Base-by-base conservation (phyloP, 2,113 vertebrate genomes). In the Ciconia boyciana region DNA sequence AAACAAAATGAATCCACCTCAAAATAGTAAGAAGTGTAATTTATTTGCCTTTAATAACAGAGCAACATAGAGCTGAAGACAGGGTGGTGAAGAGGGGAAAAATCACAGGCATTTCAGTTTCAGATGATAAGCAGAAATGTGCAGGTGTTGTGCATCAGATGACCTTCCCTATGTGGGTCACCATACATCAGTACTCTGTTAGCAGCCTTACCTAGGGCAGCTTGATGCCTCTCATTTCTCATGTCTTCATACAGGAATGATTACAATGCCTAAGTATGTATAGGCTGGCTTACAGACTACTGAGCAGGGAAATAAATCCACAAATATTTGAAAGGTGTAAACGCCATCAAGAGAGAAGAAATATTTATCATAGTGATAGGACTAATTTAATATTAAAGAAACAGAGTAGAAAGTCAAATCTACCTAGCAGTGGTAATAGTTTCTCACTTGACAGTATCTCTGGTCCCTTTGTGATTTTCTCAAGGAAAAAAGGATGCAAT, bases 91-190 rank as follows among this genome's bases (percentile, higher is more conserved):
- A 87, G 34, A 70, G 36, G 11, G 22, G 13, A 17, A 58, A 91
- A 96, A 69, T 65, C 72, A 65, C 34, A 85, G 20, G 39, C 80
- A 52, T 85, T 96, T 93, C 52, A 58, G 39, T 93, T 96, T 89
- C 51, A 78, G 78, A 89, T 65, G 58, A 83, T 91, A 93, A 94
- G 87, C 88, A 95, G 96, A 97, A 94, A 96, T 62, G 83, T 95
- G 91, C 94, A 96, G 96, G 93, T 97, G 96, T 54, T 93, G 80
- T 83, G 54, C 90, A 83, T 71, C 72, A 83, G 72, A 70, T 84
- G 92, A 96, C 93, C 93, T 95, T 90, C 46, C 22, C 28, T 52
- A 4, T 34, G 71, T 76, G 92, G 92, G 89, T 97, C 88, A 93
- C 71, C 62, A 95, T 96, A 81, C 71, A 97, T 94, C 96, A 90